Percentiles rank a stretch among this genome's conserved stretches.
Conservation (phyloP, 2,113 vertebrate genomes). For the Varanus salvator region DNA sequence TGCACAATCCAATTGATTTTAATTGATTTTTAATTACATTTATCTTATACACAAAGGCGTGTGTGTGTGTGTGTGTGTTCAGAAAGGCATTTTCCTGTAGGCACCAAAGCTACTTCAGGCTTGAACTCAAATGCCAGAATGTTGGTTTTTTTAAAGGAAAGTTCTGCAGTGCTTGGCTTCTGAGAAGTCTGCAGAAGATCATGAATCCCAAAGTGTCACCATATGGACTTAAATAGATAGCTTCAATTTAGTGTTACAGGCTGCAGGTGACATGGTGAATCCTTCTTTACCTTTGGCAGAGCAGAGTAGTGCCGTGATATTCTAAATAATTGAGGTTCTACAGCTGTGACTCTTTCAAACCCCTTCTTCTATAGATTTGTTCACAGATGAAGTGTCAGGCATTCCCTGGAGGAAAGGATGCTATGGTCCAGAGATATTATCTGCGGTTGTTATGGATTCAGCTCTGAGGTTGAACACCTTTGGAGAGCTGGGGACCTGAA, state of each 20-base stretch:
- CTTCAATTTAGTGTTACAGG: conserved; percentile 35
- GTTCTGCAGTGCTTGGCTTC: conserved; percentile 6
- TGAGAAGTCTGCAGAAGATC: background rate
- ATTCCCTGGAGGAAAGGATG: background rate
- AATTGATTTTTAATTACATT: too few relatives aligned
- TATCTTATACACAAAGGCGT: too few relatives aligned
- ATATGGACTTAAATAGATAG: conserved; percentile 2
- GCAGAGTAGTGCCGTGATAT: background rate
- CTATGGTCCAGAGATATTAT: too few relatives aligned
- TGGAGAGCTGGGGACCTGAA: too few relatives aligned
- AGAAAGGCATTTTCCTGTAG: background rate
- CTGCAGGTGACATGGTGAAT: conserved; percentile 11
- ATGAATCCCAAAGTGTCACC: background rate
- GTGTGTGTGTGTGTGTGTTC: too few relatives aligned
- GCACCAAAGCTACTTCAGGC: conserved; percentile 17
- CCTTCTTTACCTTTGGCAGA: background rate
- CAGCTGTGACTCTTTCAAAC: background rate
- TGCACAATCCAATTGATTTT: conserved; percentile 36
- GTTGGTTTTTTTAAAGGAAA: conserved; percentile 19
- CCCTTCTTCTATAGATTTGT: background rate
- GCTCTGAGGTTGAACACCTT: too few relatives aligned
- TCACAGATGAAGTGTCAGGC: background rate
- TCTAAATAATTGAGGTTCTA: background rate
- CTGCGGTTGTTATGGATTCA: too few relatives aligned
- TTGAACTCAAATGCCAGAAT: conserved; percentile 1